These are phyloP conservation scores for Perizoma affinitatum DNA, from an alignment of 2,888 invertebrate species.

Conservation along the genomic window DNA sequence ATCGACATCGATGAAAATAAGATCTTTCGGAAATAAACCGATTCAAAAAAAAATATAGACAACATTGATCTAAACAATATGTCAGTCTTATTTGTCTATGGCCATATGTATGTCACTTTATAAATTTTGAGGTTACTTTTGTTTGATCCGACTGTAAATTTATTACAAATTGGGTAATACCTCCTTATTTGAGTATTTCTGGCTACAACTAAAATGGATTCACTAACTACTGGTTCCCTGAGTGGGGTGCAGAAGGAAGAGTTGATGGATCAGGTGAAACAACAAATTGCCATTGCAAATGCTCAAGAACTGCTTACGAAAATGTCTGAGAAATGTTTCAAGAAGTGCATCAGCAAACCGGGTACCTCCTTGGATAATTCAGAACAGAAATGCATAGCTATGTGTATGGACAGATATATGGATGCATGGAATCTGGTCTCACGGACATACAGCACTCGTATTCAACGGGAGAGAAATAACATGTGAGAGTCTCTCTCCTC, in stretches of 20 bases:
- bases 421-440: slow-evolving; percentile 97
- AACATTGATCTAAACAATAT: too few relatives aligned
- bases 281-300: slow-evolving; percentile 96
- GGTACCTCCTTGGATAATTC: slow-evolving; percentile 94
- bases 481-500: slow-evolving; percentile 67
- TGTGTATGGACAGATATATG: slow-evolving; percentile 99
- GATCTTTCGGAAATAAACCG: too few relatives aligned
- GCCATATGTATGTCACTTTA: too few relatives aligned
- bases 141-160: slow-evolving; percentile 40
- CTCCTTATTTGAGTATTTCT: slow-evolving; percentile 21
- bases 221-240: slow-evolving; percentile 81
- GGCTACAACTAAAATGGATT: slow-evolving; percentile 79
- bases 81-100: too few relatives aligned
- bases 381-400: slow-evolving; percentile 98
- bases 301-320: slow-evolving; percentile 97
- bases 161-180: slow-evolving; percentile 39
- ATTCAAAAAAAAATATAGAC: too few relatives aligned
- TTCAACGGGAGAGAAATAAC: slow-evolving; percentile 91
- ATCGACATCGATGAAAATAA: too few relatives aligned
- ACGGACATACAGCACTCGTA: slow-evolving; percentile 92
- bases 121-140: slow-evolving; percentile 60
- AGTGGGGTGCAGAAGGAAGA: slow-evolving; percentile 91
- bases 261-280: slow-evolving; percentile 96
- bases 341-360: slow-evolving; percentile 96
- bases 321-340: slow-evolving; percentile 99